These are phyloP conservation scores for Leucozona laternaria DNA, from an alignment of 2,888 invertebrate genomes.

Conservation along the genomic window DNA sequence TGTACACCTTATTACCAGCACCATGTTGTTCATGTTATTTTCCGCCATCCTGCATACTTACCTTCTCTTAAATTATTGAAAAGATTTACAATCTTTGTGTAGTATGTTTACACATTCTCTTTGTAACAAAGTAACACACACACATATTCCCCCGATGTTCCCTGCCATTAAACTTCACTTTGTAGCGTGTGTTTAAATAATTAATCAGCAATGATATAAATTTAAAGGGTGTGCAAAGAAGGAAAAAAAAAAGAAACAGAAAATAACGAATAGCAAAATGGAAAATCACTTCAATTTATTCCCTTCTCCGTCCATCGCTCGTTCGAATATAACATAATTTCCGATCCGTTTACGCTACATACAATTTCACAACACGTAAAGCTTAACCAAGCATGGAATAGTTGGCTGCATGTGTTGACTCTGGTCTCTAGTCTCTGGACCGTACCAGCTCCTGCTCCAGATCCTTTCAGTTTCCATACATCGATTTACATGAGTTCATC, in stretches of 20 bases:
- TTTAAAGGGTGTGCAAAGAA: conserved; percentile 46
- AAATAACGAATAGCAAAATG: not conserved
- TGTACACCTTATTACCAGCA: not conserved
- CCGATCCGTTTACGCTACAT: conserved; percentile 60
- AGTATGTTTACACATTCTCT: conserved; percentile 56
- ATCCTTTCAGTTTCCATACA: conserved; percentile 46
- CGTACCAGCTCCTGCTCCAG: not conserved
- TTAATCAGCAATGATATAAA: conserved; percentile 64
- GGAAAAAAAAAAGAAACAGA: conserved; percentile 2
- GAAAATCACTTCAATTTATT: conserved; percentile 29
- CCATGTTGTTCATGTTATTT: not conserved
- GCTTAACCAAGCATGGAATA: conserved; percentile 49
- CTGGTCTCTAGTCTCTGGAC: too few species aligned
- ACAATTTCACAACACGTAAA: conserved; percentile 56
- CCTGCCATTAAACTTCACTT: conserved; percentile 58
- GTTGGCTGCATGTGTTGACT: conserved; percentile 2
- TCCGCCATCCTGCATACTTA: not conserved
- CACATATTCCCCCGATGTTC: conserved; percentile 24
- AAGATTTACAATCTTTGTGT: conserved; percentile 40
- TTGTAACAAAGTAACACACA: conserved; percentile 10
- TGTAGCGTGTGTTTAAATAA: conserved; percentile 59
- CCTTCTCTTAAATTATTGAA: conserved; percentile 33
- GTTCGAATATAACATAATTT: conserved; percentile 54
- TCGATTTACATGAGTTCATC: conserved; percentile 48
- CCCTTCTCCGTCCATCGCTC: not conserved